These are phyloP conservation scores for Blera fallax DNA, from an alignment of 2,888 invertebrate genomes.

Conservation along the genomic window DNA sequence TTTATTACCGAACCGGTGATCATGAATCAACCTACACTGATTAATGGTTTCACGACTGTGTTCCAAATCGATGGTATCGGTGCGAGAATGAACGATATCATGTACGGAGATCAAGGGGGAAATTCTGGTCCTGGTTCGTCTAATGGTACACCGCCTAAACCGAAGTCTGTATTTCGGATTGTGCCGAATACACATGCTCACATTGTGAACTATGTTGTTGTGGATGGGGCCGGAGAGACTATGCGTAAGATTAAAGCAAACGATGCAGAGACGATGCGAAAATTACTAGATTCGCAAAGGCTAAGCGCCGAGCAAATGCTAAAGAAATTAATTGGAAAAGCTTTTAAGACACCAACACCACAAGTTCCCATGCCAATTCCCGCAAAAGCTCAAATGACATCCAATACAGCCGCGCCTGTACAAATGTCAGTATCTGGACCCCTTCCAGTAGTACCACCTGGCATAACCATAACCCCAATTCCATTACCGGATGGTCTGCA, in stretches of 20 bases:
- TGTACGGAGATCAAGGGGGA: slow-evolving; percentile 65
- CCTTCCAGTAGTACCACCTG: slow-evolving; percentile 47
- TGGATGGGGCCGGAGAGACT: slow-evolving; percentile 78
- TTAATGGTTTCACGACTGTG: slow-evolving; percentile 79
- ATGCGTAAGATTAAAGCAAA: slow-evolving; percentile 78
- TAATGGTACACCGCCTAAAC: not conserved
- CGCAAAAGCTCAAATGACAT: not conserved
- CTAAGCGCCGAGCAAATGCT: slow-evolving; percentile 79
- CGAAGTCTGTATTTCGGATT: slow-evolving; percentile 77
- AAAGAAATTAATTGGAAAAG: slow-evolving; percentile 76
- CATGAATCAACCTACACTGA: slow-evolving; percentile 77
- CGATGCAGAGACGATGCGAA: slow-evolving; percentile 78
- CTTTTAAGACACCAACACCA: slow-evolving; percentile 46
- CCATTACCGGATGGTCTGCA: not conserved
- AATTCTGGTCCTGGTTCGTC: not conserved
- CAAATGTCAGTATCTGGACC: not conserved
- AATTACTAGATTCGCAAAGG: slow-evolving; percentile 78
- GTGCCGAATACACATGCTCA: slow-evolving; percentile 81
- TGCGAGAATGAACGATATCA: slow-evolving; percentile 77
- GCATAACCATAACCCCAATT: slow-evolving; percentile 40
- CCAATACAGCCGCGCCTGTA: not conserved
- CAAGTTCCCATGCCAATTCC: not conserved
- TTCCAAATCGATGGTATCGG: slow-evolving; percentile 79
- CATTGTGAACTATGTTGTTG: slow-evolving; percentile 79
- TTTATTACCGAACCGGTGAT: slow-evolving; percentile 77